phyloP scores from a whole-genome alignment of 2,113 vertebrate genomes.

The Grammomys surdaster region DNA sequence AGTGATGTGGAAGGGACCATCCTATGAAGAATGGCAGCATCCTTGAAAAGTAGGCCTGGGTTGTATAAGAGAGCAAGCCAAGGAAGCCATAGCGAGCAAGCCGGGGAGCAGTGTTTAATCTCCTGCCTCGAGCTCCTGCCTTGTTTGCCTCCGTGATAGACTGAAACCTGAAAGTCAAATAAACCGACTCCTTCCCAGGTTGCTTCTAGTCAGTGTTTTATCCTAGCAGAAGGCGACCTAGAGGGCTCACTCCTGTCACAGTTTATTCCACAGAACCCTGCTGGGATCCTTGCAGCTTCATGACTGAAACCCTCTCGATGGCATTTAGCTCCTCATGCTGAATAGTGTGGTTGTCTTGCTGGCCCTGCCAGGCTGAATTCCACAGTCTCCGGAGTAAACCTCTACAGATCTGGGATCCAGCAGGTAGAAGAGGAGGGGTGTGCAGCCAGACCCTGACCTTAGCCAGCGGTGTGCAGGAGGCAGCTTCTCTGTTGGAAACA shows the following conservation, averaged over 20 bases:
- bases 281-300: constrained; percentile 8
- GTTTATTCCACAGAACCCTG: neutral
- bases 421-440: neutral
- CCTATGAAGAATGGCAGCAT: neutral
- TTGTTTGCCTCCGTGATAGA: neutral
- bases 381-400: neutral
- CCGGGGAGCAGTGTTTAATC: neutral
- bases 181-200: neutral
- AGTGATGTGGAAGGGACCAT: neutral
- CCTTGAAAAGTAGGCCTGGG: neutral
- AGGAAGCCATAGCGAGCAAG: neutral
- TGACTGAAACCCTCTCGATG: constrained; percentile 21
- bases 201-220: neutral
- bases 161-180: neutral
- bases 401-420: neutral
- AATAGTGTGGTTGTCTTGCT: neutral
- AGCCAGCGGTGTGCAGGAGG: neutral
- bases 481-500: neutral
- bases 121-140: neutral
- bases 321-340: neutral
- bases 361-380: neutral
- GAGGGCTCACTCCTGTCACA: neutral
- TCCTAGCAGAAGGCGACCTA: neutral
- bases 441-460: neutral
- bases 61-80: neutral